phyloP scores from a whole-genome alignment of 2,113 vertebrate genomes.

The Phylloscopus trochilus region DNA sequence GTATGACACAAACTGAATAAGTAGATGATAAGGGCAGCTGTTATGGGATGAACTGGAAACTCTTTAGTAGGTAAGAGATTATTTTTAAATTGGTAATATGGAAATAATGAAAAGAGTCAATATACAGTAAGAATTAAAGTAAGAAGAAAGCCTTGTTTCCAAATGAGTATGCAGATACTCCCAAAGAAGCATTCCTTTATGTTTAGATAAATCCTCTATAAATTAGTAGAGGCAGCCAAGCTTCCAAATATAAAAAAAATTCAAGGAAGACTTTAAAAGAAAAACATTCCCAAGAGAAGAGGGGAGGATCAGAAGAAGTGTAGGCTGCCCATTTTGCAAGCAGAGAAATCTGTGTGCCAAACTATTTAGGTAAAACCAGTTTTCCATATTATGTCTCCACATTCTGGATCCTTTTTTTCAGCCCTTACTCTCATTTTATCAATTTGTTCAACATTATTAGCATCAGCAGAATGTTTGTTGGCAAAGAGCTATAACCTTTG shows the following conservation, averaged over 20 bases:
- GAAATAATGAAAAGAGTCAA: neutral
- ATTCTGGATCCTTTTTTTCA: neutral
- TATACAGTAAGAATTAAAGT: neutral
- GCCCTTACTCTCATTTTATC: neutral
- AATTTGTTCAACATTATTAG: neutral
- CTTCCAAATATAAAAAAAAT: neutral
- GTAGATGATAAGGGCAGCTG: neutral
- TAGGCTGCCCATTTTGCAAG: neutral
- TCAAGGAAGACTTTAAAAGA: neutral
- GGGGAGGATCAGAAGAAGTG: neutral
- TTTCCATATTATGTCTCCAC: neutral
- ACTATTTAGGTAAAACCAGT: neutral
- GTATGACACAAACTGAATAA: neutral
- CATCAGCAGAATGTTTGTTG: neutral
- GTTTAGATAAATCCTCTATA: conserved; percentile 6
- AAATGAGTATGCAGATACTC: neutral
- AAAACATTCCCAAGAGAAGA: neutral
- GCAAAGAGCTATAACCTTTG: neutral
- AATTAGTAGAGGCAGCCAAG: neutral
- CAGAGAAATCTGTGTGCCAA: neutral
- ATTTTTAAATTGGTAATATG: neutral
- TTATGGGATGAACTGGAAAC: neutral
- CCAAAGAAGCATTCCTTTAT: neutral
- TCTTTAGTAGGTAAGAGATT: neutral
- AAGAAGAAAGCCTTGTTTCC: neutral